Conservation (phyloP, 2,797 vertebrate species). For the Sebastes vulpes region DNA sequence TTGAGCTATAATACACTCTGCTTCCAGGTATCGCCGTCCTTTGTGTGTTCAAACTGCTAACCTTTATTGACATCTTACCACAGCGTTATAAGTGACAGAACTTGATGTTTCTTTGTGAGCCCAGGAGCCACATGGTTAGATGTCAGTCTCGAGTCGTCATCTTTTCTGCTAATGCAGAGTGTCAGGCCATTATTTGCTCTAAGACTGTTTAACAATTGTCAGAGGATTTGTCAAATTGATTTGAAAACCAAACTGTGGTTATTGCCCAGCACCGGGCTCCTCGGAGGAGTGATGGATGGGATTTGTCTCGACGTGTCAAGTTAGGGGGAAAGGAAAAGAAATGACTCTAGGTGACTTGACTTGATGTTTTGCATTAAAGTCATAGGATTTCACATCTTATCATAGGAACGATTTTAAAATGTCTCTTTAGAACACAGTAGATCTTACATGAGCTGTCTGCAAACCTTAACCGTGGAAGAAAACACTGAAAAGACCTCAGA, state of each 20-base stretch:
- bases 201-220: slow-evolving; percentile 70
- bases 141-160: slow-evolving; percentile 57
- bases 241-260: slow-evolving; percentile 76
- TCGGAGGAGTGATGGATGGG: slow-evolving; percentile 48
- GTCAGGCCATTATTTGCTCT: slow-evolving; percentile 75
- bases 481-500: slow-evolving; percentile 39
- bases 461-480: slow-evolving; percentile 19
- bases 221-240: slow-evolving; percentile 84
- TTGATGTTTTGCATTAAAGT: slow-evolving; percentile 13
- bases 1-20: slow-evolving; percentile 14
- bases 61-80: slow-evolving; percentile 61
- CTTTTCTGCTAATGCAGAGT: slow-evolving; percentile 57
- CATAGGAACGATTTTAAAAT: neutral
- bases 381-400: slow-evolving; percentile 9
- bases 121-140: slow-evolving; percentile 52
- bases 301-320: slow-evolving; percentile 68
- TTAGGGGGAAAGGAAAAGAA: slow-evolving; percentile 29
- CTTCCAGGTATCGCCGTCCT: slow-evolving; percentile 45
- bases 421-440: neutral
- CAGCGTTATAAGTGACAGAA: slow-evolving; percentile 37
- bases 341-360: slow-evolving; percentile 17
- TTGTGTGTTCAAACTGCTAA: slow-evolving; percentile 41
- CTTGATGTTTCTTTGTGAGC: slow-evolving; percentile 38
- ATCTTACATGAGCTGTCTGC: neutral
- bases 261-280: slow-evolving; percentile 41